Evolutionary conservation across 1,140 invertebrate genomes (phyloP).

Genomic region (Hermatobates lingyangjiaoensis): DNA sequence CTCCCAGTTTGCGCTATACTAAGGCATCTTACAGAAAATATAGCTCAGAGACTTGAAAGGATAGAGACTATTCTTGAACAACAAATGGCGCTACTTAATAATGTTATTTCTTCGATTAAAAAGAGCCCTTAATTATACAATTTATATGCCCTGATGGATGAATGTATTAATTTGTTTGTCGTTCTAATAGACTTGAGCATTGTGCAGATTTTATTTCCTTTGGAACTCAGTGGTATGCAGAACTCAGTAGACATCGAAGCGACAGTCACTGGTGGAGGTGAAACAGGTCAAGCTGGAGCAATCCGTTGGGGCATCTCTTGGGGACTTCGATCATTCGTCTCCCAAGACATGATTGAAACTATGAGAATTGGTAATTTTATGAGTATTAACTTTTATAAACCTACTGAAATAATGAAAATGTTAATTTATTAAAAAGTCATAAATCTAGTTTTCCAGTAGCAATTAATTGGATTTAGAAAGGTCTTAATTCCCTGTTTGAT

Average conservation of each 20-base stretch:
- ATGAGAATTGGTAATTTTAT: conserved; percentile 72
- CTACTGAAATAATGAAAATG: not conserved
- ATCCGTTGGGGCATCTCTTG: conserved; percentile 68
- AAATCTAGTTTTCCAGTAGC: not conserved
- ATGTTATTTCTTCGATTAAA: not conserved
- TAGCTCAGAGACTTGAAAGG: not conserved
- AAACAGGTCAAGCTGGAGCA: conserved; percentile 62
- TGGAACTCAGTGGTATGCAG: conserved; percentile 56
- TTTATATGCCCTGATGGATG: too few relatives aligned
- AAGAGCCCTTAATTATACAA: too few relatives aligned
- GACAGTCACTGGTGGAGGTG: conserved; percentile 40
- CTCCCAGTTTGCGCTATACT: not conserved
- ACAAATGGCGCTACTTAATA: not conserved
- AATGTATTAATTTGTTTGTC: too few relatives aligned
- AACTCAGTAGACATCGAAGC: conserved; percentile 70
- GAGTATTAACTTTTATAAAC: too few relatives aligned
- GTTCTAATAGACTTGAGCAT: too few relatives aligned
- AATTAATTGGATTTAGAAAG: not conserved
- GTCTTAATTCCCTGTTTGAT: too few relatives aligned
- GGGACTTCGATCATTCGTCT: conserved; percentile 63
- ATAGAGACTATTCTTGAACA: conserved; percentile 3
- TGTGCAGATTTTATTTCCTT: conserved; percentile 51
- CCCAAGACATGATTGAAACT: conserved; percentile 49
- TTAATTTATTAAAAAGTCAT: conserved; percentile 9
- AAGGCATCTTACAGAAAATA: not conserved